Conservation (phyloP, 1,140 invertebrate genomes). For the Leptinotarsa lineolata region DNA sequence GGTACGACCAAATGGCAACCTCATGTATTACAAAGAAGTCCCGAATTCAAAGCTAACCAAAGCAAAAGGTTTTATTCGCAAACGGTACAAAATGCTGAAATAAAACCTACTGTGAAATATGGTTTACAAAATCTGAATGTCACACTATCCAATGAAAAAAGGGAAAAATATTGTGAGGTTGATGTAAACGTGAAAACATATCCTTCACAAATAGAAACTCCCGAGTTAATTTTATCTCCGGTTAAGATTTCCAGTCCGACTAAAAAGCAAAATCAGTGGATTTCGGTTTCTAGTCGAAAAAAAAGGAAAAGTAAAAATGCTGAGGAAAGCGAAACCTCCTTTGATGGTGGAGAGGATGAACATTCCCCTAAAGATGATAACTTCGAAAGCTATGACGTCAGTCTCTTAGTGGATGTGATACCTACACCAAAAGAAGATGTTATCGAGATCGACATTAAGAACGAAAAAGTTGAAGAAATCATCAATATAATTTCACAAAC, state of each 20-base stretch:
- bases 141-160: no score
- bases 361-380: constrained; percentile 25
- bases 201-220: no score
- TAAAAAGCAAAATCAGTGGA: constrained; percentile 48
- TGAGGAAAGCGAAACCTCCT: constrained; percentile 33
- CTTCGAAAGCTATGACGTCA: constrained; percentile 47
- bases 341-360: constrained; percentile 21
- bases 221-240: no score
- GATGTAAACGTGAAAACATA: no score
- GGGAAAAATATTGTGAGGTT: no score
- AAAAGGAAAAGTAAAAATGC: constrained; percentile 51
- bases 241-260: neutral
- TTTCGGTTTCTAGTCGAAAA: constrained; percentile 52
- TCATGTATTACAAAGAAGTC: neutral
- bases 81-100: neutral
- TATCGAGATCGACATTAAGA: constrained; percentile 25
- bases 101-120: no score
- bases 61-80: neutral
- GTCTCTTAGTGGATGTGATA: constrained; percentile 43
- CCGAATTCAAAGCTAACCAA: constrained; percentile 16
- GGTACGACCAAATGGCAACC: neutral
- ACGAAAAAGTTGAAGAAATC: constrained; percentile 33
- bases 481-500: constrained; percentile 36
- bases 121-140: neutral
- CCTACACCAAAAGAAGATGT: constrained; percentile 29